phyloP scores from a whole-genome alignment of 2,113 vertebrate genomes.

The Chionodraco myersi region DNA sequence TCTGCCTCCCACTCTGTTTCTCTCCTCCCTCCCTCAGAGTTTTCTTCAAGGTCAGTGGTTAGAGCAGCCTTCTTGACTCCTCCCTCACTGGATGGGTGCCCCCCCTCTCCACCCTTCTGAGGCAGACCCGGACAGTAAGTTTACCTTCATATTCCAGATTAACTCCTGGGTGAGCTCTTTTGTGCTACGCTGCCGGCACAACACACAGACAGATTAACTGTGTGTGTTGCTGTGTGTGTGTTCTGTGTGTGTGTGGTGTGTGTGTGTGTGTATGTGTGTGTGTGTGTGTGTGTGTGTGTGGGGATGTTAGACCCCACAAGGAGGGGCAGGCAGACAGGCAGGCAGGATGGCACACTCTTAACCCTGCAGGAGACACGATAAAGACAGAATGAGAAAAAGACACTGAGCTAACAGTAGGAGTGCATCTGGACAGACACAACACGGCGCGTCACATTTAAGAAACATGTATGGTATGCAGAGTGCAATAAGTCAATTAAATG shows the following conservation, averaged over 20 bases:
- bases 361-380: slow-evolving; percentile 19
- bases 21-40: slow-evolving; percentile 39
- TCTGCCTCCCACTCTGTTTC: slow-evolving; percentile 42
- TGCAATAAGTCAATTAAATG: neutral
- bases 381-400: neutral
- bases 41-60: slow-evolving; percentile 80
- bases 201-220: slow-evolving; percentile 69
- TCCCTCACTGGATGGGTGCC: slow-evolving; percentile 56
- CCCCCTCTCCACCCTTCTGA: slow-evolving; percentile 13
- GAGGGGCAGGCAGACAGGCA: slow-evolving; percentile 21
- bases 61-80: slow-evolving; percentile 62
- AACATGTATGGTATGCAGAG: neutral
- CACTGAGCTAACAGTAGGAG: neutral
- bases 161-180: slow-evolving; percentile 73
- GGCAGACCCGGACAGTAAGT: slow-evolving; percentile 63
- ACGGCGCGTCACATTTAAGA: neutral
- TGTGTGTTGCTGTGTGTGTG: slow-evolving; percentile 1
- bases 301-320: slow-evolving; percentile 30
- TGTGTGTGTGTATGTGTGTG: neutral
- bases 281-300: neutral
- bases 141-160: slow-evolving; percentile 80
- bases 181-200: slow-evolving; percentile 31
- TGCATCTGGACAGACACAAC: neutral
- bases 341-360: slow-evolving; percentile 19
- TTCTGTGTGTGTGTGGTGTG: slow-evolving; percentile 13